Evolutionary conservation across 2,113 vertebrate genomes (phyloP).

Genomic region (Rhinopithecus roxellana): DNA sequence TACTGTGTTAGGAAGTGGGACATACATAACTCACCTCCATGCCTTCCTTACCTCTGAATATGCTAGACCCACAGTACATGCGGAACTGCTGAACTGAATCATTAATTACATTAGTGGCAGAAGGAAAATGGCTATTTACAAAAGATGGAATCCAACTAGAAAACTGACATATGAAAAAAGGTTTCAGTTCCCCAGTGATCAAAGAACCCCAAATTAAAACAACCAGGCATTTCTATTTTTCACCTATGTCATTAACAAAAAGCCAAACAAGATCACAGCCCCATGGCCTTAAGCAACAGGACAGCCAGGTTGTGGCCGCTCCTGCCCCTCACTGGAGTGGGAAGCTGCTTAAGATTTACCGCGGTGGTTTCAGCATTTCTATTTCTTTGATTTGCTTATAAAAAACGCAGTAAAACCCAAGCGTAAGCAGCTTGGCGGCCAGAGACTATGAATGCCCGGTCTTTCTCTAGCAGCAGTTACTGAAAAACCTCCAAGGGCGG

Average conservation of each 20-base stretch:
- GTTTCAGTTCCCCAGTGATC: background rate
- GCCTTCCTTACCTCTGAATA: background rate
- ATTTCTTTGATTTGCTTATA: background rate
- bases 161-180: background rate
- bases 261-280: background rate
- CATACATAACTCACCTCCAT: background rate
- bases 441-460: background rate
- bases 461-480: background rate
- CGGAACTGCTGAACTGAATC: background rate
- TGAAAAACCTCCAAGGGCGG: background rate
- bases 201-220: background rate
- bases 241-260: background rate
- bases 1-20: background rate
- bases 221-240: background rate
- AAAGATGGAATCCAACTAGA: background rate
- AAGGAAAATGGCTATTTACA: background rate
- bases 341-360: background rate
- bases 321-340: fast-evolving
- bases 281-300: background rate
- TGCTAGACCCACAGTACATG: background rate
- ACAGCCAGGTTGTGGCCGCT: background rate
- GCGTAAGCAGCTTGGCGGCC: background rate
- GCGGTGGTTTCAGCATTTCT: background rate
- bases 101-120: background rate
- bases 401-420: background rate